These are phyloP conservation scores for Amblyopsis rosae DNA, from an alignment of 2,113 vertebrate genomes.

Conservation along the genomic window DNA sequence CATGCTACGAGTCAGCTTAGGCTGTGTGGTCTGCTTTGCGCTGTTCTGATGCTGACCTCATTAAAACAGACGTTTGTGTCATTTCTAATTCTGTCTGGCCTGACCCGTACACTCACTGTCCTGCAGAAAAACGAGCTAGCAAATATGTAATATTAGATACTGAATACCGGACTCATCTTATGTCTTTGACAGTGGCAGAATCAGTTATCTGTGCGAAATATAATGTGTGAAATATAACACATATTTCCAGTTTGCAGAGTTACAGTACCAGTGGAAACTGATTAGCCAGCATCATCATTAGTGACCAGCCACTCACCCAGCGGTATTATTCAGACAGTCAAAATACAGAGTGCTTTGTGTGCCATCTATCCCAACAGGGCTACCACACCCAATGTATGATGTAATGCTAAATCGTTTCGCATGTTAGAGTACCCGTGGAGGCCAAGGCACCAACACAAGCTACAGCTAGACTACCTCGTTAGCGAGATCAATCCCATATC, in stretches of 20 bases:
- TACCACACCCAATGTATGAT: conserved; percentile 71
- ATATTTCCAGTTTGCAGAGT: neutral
- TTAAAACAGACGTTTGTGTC: conserved; percentile 1
- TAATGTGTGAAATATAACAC: neutral
- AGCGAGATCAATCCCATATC: too few species aligned
- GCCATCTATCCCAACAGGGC: conserved; percentile 32
- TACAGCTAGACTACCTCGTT: conserved; percentile 50
- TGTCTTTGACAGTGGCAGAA: neutral
- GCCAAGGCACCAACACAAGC: conserved; percentile 41
- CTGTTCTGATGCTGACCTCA: neutral
- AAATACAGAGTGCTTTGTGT: conserved; percentile 1
- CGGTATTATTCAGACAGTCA: neutral
- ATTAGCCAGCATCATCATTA: neutral
- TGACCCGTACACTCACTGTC: neutral
- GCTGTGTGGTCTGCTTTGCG: neutral
- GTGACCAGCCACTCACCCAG: neutral
- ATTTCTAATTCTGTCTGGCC: neutral
- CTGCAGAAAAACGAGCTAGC: neutral
- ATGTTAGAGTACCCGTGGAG: conserved; percentile 60
- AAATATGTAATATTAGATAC: neutral
- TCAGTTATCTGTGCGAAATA: neutral
- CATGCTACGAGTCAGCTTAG: too few species aligned
- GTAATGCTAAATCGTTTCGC: conserved; percentile 58
- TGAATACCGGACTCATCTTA: neutral
- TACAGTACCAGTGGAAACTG: neutral